Evolutionary conservation across 2,888 invertebrate species (phyloP), one percentile per base, ranked within the genome.

Genomic region (Cecidostiba fungosa): DNA sequence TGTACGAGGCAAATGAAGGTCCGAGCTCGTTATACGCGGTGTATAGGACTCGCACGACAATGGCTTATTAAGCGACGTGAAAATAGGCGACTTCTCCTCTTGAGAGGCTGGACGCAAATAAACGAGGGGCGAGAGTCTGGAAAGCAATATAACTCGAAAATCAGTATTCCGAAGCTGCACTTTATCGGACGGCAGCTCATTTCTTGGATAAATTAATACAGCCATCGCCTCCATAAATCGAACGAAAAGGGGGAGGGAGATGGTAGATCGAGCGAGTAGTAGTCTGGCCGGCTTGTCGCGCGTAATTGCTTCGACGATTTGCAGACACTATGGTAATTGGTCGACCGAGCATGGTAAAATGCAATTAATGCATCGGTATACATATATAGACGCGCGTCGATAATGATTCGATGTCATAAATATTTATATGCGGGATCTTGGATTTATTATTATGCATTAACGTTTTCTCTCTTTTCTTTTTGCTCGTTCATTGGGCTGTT

Each of bases 241-340:
- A 81, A 23, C 39, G 26, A n/a, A n/a, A n/a, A n/a, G n/a, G n/a
- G 8, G 19, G 14, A 43, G 26, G 16, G 47, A n/a, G n/a, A n/a
- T n/a, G 29, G 29, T 23, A 6, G 29, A 69, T 69, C 47, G 47
- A 29, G 29, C 70, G 32, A 47, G 36, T 43, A 16, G 54, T n/a
- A 16, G 19, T 59, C 54, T 5, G 19, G 16, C 26, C 79, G 16
- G 82, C 82, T 74, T 59, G 39, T 54, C 39, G 29, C 29, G 39
- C 47, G 82, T 82, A 76, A 82, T 82, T 82, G 82, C 82, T 82
- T 47, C 73, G 23, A 59, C 62, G 82, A 82, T 66, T 82, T 47
- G 43, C 66, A 62, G 73, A 43, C 29, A 23, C 82, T 66, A 82
- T 74, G 47, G 73, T 47, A 76, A 74, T 82, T 82, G 74, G 66